These are phyloP conservation scores for Pagetopsis macropterus DNA, from an alignment of 2,797 vertebrate species.

Conservation along the genomic window DNA sequence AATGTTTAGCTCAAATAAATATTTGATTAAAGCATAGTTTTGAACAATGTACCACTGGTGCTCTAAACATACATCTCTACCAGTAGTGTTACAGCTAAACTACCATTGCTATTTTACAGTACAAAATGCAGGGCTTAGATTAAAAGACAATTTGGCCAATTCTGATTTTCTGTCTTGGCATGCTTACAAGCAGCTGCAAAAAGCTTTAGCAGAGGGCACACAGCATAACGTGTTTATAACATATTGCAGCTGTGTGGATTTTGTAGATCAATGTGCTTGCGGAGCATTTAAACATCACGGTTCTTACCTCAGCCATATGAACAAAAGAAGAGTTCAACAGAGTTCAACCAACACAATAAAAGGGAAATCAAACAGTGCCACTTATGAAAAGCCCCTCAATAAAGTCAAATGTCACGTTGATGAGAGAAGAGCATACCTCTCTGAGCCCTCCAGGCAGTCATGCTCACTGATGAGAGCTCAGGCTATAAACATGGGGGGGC, in stretches of 20 bases:
- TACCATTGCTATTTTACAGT: conserved; percentile 1
- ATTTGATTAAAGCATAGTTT: conserved; percentile 8
- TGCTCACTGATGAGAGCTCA: conserved; percentile 25
- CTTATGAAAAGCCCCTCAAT: conserved; percentile 8
- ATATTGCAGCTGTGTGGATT: conserved; percentile 45
- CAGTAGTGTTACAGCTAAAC: neutral
- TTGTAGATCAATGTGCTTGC: conserved; percentile 15
- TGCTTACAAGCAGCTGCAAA: conserved; percentile 33
- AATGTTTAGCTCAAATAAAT: conserved; percentile 34
- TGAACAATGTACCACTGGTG: neutral
- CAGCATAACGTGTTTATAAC: conserved; percentile 46
- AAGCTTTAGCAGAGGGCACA: conserved; percentile 2
- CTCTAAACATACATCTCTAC: conserved; percentile 12
- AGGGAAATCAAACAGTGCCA: conserved; percentile 3
- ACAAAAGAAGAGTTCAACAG: neutral
- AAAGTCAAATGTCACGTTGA: conserved; percentile 4
- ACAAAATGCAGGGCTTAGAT: conserved; percentile 33
- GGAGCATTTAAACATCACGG: conserved; percentile 35
- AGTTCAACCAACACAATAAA: conserved; percentile 2
- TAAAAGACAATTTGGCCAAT: conserved; percentile 14
- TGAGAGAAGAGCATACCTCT: conserved; percentile 28
- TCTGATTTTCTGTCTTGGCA: conserved; percentile 13
- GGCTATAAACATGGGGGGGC: conserved; percentile 36
- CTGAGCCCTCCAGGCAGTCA: conserved; percentile 8
- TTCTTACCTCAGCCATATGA: conserved; percentile 10